Evolutionary conservation across 2,113 vertebrate genomes (phyloP), one percentile per base, ranked within the genome.

Genomic region (Pachyramphus minor): DNA sequence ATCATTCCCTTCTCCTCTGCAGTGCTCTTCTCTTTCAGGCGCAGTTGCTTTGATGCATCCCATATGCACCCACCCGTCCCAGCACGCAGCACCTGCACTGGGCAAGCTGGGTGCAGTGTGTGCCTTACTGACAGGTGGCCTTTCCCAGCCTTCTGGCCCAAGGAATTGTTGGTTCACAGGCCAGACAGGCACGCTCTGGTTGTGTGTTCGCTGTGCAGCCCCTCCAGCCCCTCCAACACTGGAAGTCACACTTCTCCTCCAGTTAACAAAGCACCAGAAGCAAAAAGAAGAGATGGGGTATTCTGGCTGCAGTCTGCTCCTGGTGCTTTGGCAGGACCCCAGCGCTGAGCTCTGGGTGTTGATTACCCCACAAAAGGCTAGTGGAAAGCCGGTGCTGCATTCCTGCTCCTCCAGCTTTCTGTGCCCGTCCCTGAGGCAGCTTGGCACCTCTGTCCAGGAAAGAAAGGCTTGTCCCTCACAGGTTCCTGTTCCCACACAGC

Each of bases 181-280:
- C 31, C 17, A 20, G 24, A 2, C 1, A 1, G 88, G 35, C 53
- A 44, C 0, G 0, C 14, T 2, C 0, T 2, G 1, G 56, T n/a
- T n/a, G 50, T 41, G n/a, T 11, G 64, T 49, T 62, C 2, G 0
- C 47, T 9, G 28, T 52, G 68, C 64, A 73, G 52, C 58, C 19
- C 1, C 0, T 44, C 50, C 42, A 35, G 60, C 67, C 67, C 31
- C 35, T 55, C 41, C 28, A 9, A 1, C 0, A 2, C 53, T 78
- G 37, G n/a, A 27, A 62, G 25, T 30, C n/a, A 7, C 0, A 0
- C n/a, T 62, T 18, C 19, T 52, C 55, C 50, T 62, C 17, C 39
- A 2, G 1, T 27, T 81, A 47, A 25, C 12, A 47, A 52, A 49
- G 58, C 3, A 4, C 30, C n/a, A 22, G n/a, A n/a, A 63, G 17